Evolutionary conservation across 2,888 invertebrate genomes (phyloP), one percentile per base, ranked within the genome.

Genomic region (Dryococelus australis): DNA sequence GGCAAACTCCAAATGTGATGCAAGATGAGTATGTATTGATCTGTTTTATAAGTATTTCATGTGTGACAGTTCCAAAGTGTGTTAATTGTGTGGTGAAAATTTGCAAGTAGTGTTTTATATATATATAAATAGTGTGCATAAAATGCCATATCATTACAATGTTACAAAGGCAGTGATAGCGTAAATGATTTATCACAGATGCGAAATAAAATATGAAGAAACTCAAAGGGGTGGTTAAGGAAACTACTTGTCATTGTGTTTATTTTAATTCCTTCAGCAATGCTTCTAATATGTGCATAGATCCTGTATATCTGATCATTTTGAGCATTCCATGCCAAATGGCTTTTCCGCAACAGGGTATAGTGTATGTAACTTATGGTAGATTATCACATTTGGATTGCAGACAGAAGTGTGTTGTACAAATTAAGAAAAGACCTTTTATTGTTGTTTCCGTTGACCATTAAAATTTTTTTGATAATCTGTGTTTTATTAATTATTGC

Each of bases 331-430:
- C 83, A 83, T 83, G 28, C 83, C 35, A 27, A 83, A 43, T 35
- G 83, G 83, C 83, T 43, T 43, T 43, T 43, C 35, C 43, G 83
- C 83, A 83, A 83, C 83, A 83, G 83, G 83, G 83, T 83, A 83
- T 83, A 83, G 16, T 83, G 43, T 83, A 43, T 43, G 43, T 43
- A 83, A 43, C 83, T 65, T 65, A 20, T n/a, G 35, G 43, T 83
- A 83, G 35, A 43, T 43, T 24, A 43, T 43, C 43, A 43, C 43
- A 83, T 83, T 83, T 83, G 28, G 83, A 83, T 83, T 83, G 16
- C 83, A 83, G 83, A 83, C 28, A 83, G 43, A 0, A n/a, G 20
- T 65, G 65, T 65, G n/a, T 65, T 65, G 83, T 83, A 43, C 43
- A 83, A 28, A 83, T 20, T 83, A 43, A 83, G 8, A 27, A 83